phyloP scores from a whole-genome alignment of 2,888 invertebrate genomes.

The Cerastis leucographa region DNA sequence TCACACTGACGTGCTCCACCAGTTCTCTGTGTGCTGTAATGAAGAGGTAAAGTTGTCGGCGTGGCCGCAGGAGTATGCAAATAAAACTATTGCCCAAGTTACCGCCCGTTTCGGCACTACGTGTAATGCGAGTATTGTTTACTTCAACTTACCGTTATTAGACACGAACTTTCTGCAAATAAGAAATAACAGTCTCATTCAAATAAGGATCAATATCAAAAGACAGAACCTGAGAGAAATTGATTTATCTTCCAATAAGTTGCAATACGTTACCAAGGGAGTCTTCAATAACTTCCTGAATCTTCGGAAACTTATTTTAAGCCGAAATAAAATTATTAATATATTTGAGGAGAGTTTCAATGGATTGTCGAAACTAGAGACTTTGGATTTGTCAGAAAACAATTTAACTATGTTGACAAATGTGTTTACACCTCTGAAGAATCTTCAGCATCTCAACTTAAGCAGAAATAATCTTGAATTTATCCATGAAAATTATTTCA shows the following conservation, averaged over 20 bases:
- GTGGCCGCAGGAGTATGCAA: slow-evolving; percentile 76
- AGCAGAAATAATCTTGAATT: slow-evolving; percentile 92
- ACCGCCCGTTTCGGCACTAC: slow-evolving; percentile 72
- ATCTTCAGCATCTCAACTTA: slow-evolving; percentile 93
- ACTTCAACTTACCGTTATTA: slow-evolving; percentile 77
- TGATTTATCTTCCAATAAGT: slow-evolving; percentile 91
- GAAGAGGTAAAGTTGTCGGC: slow-evolving; percentile 71
- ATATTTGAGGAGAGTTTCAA: slow-evolving; percentile 91
- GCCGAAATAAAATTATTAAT: slow-evolving; percentile 92
- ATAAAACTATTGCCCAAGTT: slow-evolving; percentile 82
- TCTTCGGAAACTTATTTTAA: slow-evolving; percentile 92
- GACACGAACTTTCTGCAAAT: slow-evolving; percentile 80
- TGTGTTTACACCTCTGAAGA: slow-evolving; percentile 90
- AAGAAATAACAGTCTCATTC: slow-evolving; percentile 79
- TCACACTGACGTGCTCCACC: slow-evolving; percentile 74
- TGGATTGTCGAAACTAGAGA: slow-evolving; percentile 91
- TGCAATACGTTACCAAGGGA: slow-evolving; percentile 88
- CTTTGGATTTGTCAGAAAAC: slow-evolving; percentile 93
- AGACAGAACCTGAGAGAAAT: slow-evolving; percentile 87
- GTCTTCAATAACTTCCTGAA: slow-evolving; percentile 90
- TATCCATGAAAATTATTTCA: slow-evolving; percentile 92
- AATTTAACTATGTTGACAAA: slow-evolving; percentile 90
- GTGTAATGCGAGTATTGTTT: slow-evolving; percentile 79
- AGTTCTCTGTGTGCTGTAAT: slow-evolving; percentile 80
- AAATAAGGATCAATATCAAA: slow-evolving; percentile 80